Conservation (phyloP, 2,113 vertebrate genomes). For the Pteruthius melanotis region DNA sequence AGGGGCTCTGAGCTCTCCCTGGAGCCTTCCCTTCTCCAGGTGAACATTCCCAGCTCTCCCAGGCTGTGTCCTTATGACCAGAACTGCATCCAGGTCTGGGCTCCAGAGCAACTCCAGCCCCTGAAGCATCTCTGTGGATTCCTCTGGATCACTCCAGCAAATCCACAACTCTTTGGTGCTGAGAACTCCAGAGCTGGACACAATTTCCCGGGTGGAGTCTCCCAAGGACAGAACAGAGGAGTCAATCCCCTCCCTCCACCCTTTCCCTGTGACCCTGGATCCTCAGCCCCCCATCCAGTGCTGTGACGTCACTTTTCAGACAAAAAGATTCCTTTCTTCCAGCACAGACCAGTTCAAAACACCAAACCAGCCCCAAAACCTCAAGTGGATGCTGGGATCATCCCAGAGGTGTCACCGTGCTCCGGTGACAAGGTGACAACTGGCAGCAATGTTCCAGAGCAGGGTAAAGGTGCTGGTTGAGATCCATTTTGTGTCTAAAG, state of each 20-base stretch:
- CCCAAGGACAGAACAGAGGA: neutral
- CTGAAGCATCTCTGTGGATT: accelerated
- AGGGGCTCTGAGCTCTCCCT: neutral
- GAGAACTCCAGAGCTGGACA: neutral
- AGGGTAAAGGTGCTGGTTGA: neutral
- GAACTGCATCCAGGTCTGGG: no score
- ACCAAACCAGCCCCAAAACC: neutral
- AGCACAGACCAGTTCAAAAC: neutral
- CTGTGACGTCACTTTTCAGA: accelerated
- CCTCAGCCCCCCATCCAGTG: accelerated
- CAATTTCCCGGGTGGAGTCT: neutral
- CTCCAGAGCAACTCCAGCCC: neutral
- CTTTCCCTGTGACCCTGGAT: accelerated
- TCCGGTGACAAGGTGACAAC: neutral
- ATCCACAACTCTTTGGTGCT: neutral
- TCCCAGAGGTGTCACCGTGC: neutral
- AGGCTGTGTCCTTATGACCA: no score
- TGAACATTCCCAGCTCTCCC: neutral
- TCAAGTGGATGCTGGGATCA: neutral
- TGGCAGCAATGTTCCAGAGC: neutral
- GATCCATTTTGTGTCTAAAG: neutral
- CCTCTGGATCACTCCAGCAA: neutral
- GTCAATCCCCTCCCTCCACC: neutral
- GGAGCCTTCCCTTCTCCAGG: neutral
- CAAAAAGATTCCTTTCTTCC: neutral